Evolutionary conservation across 2,888 invertebrate species (phyloP).

Genomic region (Troides aeacus): DNA sequence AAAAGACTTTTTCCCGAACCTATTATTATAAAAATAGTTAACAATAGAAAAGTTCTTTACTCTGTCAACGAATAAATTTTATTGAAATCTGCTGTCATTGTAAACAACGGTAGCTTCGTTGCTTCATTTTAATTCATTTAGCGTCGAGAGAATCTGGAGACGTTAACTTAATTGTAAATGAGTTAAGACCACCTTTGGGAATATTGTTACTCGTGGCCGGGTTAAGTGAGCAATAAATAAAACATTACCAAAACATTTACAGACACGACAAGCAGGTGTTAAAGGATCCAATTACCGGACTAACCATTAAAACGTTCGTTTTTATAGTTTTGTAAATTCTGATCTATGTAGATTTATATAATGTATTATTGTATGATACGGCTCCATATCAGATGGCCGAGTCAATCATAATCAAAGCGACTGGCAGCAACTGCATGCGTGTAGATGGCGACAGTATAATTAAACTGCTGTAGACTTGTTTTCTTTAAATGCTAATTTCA

Average conservation of each 20-base stretch:
- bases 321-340: not conserved
- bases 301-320: not conserved
- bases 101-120: constrained; percentile 46
- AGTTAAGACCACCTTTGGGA: constrained; percentile 63
- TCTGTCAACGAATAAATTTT: not conserved
- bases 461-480: too few relatives aligned
- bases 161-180: constrained; percentile 67
- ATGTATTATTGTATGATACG: too few relatives aligned
- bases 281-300: constrained; percentile 9
- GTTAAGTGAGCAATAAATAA: constrained; percentile 59
- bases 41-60: not conserved
- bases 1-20: too few relatives aligned
- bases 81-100: not conserved
- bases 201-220: constrained; percentile 49
- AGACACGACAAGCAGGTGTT: constrained; percentile 29
- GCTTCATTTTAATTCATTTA: constrained; percentile 66
- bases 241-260: constrained; percentile 47
- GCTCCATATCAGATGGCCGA: too few relatives aligned
- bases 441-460: too few relatives aligned
- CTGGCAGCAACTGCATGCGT: too few relatives aligned
- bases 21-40: not conserved
- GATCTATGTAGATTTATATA: too few relatives aligned
- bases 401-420: too few relatives aligned
- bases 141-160: constrained; percentile 57
- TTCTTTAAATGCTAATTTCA: too few relatives aligned